Evolutionary conservation across 2,113 vertebrate genomes (phyloP), one percentile per base, ranked within the genome.

Genomic region (Puntigrus tetrazona): DNA sequence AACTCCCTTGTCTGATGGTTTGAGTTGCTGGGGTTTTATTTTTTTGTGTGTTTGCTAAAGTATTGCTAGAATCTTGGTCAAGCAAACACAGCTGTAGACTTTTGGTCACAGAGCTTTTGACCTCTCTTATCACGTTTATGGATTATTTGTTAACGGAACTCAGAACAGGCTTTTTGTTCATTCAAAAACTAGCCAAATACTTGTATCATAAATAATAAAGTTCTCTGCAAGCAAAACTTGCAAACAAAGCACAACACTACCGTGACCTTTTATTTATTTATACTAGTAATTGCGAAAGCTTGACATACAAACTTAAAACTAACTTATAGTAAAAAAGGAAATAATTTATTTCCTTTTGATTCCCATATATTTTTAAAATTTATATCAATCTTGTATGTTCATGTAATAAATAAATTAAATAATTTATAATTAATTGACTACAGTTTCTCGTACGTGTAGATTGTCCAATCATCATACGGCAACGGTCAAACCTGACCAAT

Each of bases 401-500:
- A 34, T 34, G 34, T 65, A 69, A 38, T 65, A 70, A 70, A 69
- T 43, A 45, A 13, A 38, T 13, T 14, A n/a, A 29, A 41, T 29
- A 29, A 63, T 36, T 20, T 4, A 55, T 22, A 34, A 52, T 77
- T 14, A 18, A 22, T 69, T 8, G 18, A 25, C n/a, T 50, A 22
- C 43, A 14, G 20, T 36, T 25, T 52, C 20, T n/a, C 45, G 41
- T 82, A 55, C 27, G 29, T 82, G 13, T 14, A 2, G 9, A 13
- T 25, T 14, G 52, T 45, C 87, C 88, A 91, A 88, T 90, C 55
- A 45, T 31, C 16, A 2, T 31, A n/a, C 0, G 22, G 16, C 4
- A 0, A 50, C 27, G 2, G 7, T 38, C 45, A 8, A 22, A 11
- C 8, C 86, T 82, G 84, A 69, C 93, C 92, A 93, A 94, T 94